These are phyloP conservation scores for Balanococcus diminutus DNA, from an alignment of 2,888 invertebrate genomes.

Conservation along the genomic window DNA sequence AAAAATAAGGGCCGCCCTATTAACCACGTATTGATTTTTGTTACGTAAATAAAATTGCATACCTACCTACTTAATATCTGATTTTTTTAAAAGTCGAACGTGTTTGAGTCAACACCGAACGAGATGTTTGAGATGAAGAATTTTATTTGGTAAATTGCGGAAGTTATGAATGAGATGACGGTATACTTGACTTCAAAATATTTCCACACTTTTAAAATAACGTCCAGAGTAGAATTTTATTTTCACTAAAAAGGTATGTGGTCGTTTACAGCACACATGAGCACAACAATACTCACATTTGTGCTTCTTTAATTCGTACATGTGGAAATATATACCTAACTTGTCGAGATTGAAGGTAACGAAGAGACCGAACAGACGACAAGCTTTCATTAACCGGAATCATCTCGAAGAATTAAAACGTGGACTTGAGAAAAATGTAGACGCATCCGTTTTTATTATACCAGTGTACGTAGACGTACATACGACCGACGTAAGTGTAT, in stretches of 20 bases:
- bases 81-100: too few relatives aligned
- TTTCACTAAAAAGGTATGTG: background rate
- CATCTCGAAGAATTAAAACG: background rate
- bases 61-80: too few relatives aligned
- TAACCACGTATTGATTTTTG: too few relatives aligned
- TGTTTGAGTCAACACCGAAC: too few relatives aligned
- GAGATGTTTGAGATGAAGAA: background rate
- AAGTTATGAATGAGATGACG: background rate
- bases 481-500: background rate
- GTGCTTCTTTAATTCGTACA: background rate
- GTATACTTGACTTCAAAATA: background rate
- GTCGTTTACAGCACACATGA: background rate
- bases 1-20: too few relatives aligned
- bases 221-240: background rate
- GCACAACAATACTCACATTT: too few relatives aligned
- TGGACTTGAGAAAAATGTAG: constrained; percentile 4
- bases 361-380: background rate
- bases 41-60: too few relatives aligned
- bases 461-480: background rate
- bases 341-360: background rate
- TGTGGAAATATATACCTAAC: background rate
- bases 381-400: constrained; percentile 38
- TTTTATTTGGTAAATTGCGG: background rate
- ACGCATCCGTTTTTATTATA: constrained; percentile 16
- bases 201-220: constrained; percentile 7